Conservation (phyloP, 2,888 invertebrate genomes). For the Hypsopygia costalis region DNA sequence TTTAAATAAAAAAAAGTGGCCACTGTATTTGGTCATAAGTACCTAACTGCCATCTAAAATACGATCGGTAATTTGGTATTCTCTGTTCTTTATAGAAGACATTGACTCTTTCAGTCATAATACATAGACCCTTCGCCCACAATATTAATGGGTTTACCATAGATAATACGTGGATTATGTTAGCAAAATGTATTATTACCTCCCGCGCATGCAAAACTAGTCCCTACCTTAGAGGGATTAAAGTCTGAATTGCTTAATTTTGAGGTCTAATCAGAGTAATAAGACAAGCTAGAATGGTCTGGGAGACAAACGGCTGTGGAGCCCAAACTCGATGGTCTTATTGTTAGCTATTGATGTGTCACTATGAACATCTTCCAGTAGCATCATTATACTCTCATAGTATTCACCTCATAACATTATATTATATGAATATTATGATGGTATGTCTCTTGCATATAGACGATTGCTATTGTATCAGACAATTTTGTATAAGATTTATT, state of each 20-base stretch:
- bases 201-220: slow-evolving; percentile 9
- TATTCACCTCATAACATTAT: too few species aligned
- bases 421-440: too few species aligned
- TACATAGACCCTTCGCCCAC: slow-evolving; percentile 19
- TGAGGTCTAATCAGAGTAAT: slow-evolving; percentile 34
- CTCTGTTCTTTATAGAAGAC: neutral
- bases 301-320: slow-evolving; percentile 44
- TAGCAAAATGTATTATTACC: slow-evolving; percentile 27
- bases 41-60: neutral
- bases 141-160: slow-evolving; percentile 40
- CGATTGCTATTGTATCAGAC: too few species aligned
- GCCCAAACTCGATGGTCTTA: too few species aligned
- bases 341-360: too few species aligned
- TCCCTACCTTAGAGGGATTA: slow-evolving; percentile 16
- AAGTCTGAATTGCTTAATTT: slow-evolving; percentile 18
- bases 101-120: slow-evolving; percentile 1
- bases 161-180: slow-evolving; percentile 31
- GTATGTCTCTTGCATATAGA: too few species aligned
- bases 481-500: too few species aligned
- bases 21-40: too few species aligned
- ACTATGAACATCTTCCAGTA: too few species aligned
- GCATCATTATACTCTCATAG: too few species aligned
- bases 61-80: neutral
- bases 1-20: too few species aligned
- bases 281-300: slow-evolving; percentile 26